phyloP scores from a whole-genome alignment of 1,140 invertebrate genomes.

The Cydia fagiglandana region DNA sequence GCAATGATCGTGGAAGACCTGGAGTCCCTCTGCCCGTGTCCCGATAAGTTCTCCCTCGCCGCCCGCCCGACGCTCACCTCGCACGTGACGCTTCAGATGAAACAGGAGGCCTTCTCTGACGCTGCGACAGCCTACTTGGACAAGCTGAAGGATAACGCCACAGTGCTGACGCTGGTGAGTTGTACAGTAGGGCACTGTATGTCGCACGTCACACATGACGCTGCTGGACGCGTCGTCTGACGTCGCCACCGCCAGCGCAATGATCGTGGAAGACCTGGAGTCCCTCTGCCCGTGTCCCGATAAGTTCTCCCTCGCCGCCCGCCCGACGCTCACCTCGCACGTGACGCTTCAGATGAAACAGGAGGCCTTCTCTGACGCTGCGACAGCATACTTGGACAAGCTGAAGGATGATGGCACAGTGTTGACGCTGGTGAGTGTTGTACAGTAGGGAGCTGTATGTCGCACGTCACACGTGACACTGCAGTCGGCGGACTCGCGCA shows the following conservation, averaged over 20 bases:
- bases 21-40: constrained; percentile 50
- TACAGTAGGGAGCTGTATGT: constrained; percentile 32
- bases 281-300: constrained; percentile 53
- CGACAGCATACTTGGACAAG: constrained; percentile 45
- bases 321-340: constrained; percentile 44
- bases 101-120: constrained; percentile 33
- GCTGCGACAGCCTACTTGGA: constrained; percentile 48
- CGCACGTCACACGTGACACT: constrained; percentile 43
- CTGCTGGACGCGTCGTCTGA: constrained; percentile 37
- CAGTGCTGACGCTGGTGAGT: constrained; percentile 53
- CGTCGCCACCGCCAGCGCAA: constrained; percentile 45
- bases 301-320: constrained; percentile 32
- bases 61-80: constrained; percentile 43
- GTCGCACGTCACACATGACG: constrained; percentile 40
- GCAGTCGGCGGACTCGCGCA: background rate
- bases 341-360: constrained; percentile 35
- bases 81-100: constrained; percentile 35
- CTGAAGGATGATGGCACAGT: constrained; percentile 45
- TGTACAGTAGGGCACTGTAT: constrained; percentile 35
- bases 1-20: constrained; percentile 36
- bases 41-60: constrained; percentile 37
- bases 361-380: constrained; percentile 37
- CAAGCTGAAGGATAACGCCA: constrained; percentile 42
- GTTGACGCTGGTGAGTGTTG: constrained; percentile 53
- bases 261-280: constrained; percentile 33